phyloP scores from a whole-genome alignment of 2,888 invertebrate species.

The Stegophylla sp. region DNA sequence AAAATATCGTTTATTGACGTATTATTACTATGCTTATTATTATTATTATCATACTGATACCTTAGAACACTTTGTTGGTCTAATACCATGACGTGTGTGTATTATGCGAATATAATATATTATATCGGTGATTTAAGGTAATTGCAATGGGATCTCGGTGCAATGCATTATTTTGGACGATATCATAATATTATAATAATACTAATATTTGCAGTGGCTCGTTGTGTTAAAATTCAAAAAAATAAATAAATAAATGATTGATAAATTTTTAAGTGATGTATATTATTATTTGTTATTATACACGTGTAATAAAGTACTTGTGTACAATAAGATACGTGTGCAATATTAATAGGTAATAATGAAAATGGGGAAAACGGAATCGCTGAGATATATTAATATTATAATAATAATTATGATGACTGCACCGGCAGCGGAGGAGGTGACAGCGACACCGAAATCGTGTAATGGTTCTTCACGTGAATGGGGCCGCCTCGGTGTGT shows the following conservation, averaged over 20 bases:
- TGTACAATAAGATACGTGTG: too few species aligned
- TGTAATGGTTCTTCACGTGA: background rate
- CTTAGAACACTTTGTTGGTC: constrained; percentile 47
- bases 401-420: background rate
- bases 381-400: background rate
- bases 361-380: background rate
- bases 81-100: constrained; percentile 47
- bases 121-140: constrained; percentile 15
- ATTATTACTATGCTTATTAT: constrained; percentile 22
- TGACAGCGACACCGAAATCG: background rate
- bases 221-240: background rate
- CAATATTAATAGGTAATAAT: background rate
- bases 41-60: constrained; percentile 47
- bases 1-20: background rate
- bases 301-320: too few species aligned
- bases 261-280: too few species aligned
- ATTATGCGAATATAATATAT: background rate
- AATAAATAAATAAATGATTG: too few species aligned
- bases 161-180: background rate
- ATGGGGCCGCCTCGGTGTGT: background rate
- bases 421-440: background rate
- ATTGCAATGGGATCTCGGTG: constrained; percentile 4
- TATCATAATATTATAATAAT: background rate
- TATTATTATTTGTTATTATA: too few species aligned
- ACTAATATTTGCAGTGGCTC: background rate